These are phyloP conservation scores for Telmatherina bonti DNA, from an alignment of 2,797 vertebrate genomes.

Conservation along the genomic window DNA sequence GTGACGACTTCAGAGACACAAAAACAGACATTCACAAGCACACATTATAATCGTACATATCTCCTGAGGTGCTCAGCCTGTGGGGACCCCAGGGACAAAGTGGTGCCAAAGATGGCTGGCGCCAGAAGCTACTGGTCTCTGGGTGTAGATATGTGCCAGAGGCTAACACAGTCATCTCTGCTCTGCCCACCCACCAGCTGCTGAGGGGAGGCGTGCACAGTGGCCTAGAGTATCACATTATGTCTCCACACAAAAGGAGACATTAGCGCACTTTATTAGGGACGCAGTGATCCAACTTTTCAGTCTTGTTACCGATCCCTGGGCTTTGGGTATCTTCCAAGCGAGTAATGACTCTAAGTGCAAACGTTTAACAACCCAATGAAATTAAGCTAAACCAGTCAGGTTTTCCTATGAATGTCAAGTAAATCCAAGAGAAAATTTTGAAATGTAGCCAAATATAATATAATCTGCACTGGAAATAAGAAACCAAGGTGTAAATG, in stretches of 20 bases:
- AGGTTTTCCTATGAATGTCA: not conserved
- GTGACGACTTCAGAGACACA: slow-evolving; percentile 24
- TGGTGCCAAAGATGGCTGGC: slow-evolving; percentile 70
- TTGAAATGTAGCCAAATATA: not conserved
- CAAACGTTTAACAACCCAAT: not conserved
- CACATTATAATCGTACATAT: slow-evolving; percentile 26
- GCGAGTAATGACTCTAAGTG: not conserved
- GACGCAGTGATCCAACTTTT: not conserved
- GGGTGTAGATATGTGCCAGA: slow-evolving; percentile 70
- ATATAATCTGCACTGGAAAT: not conserved
- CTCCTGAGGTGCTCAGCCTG: slow-evolving; percentile 54
- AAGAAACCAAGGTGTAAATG: not conserved
- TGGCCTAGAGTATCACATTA: slow-evolving; percentile 29
- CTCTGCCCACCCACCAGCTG: slow-evolving; percentile 73
- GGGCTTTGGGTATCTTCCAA: not conserved
- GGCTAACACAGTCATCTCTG: slow-evolving; percentile 72
- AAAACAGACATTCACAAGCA: slow-evolving; percentile 16
- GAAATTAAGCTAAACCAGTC: not conserved
- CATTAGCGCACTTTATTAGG: not conserved
- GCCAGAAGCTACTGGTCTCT: slow-evolving; percentile 72
- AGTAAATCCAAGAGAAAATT: not conserved
- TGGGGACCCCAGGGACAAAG: slow-evolving; percentile 48
- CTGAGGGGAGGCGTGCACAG: slow-evolving; percentile 53
- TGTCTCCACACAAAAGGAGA: slow-evolving; percentile 19
- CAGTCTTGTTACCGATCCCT: not conserved